Conservation (phyloP, 2,888 invertebrate species). For the Orgyia antiqua region DNA sequence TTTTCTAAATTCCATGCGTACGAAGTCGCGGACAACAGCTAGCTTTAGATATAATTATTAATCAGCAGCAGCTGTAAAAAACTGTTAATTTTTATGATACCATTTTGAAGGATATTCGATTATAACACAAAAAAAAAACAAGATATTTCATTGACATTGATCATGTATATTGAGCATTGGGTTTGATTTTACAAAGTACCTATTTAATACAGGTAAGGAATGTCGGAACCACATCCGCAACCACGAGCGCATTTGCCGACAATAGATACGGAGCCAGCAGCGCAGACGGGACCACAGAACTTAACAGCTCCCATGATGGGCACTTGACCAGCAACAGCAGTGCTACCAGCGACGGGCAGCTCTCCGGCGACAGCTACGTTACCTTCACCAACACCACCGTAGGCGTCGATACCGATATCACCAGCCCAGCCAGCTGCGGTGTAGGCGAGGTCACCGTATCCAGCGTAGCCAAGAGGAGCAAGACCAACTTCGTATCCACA, state of each 20-base stretch:
- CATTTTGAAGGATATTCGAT: too few species aligned
- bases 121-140: too few species aligned
- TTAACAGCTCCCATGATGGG: slow-evolving; percentile 19
- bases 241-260: slow-evolving; percentile 23
- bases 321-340: slow-evolving; percentile 13
- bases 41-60: too few species aligned
- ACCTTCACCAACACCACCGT: slow-evolving; percentile 20
- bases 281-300: slow-evolving; percentile 29
- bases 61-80: too few species aligned
- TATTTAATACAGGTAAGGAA: too few species aligned
- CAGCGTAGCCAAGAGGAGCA: background rate
- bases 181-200: too few species aligned
- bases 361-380: slow-evolving; percentile 19
- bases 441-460: background rate
- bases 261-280: slow-evolving; percentile 31
- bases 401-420: background rate
- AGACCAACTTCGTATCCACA: background rate
- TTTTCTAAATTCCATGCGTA: too few species aligned
- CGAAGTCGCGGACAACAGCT: too few species aligned
- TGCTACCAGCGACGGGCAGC: slow-evolving; percentile 4
- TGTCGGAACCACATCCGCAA: slow-evolving; percentile 4
- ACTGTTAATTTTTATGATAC: too few species aligned
- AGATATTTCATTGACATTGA: too few species aligned
- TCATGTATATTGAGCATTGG: too few species aligned
- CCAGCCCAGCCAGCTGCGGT: background rate